Conservation (phyloP, 2,888 invertebrate species). For the Ophioninae sp. region DNA sequence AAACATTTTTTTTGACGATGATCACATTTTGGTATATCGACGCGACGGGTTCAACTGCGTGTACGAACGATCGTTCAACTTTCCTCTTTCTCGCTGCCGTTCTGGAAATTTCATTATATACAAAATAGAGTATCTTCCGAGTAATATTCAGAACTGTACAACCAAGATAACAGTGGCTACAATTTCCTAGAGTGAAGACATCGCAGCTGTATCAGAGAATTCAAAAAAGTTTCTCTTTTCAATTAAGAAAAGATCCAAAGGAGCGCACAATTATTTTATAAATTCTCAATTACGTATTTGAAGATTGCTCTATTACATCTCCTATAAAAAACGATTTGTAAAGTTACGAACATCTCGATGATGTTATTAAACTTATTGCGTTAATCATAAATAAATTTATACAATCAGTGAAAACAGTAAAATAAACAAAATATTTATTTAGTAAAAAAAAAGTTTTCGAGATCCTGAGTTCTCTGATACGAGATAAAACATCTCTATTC, state of each 20-base stretch:
- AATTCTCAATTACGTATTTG: background rate
- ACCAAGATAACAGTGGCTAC: constrained; percentile 65
- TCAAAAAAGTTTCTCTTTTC: background rate
- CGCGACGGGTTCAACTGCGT: constrained; percentile 49
- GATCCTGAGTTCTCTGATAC: background rate
- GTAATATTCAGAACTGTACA: constrained; percentile 65
- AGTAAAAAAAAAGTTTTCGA: background rate
- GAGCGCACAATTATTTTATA: background rate
- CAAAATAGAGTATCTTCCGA: constrained; percentile 58
- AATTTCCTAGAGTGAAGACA: constrained; percentile 39
- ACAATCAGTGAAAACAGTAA: background rate
- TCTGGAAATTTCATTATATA: constrained; percentile 48
- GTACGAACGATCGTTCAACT: constrained; percentile 41
- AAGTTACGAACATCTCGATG: background rate
- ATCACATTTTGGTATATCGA: constrained; percentile 32
- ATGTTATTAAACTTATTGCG: background rate
- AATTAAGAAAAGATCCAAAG: background rate
- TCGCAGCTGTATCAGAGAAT: constrained; percentile 8
- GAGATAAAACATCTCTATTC: background rate
- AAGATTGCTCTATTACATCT: background rate
- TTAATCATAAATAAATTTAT: background rate
- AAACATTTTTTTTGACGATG: constrained; percentile 27
- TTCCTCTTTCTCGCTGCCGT: constrained; percentile 17
- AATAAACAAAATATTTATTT: background rate
- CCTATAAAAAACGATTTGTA: background rate